phyloP scores from a whole-genome alignment of 1,140 invertebrate genomes.

The Drosophila cardini region DNA sequence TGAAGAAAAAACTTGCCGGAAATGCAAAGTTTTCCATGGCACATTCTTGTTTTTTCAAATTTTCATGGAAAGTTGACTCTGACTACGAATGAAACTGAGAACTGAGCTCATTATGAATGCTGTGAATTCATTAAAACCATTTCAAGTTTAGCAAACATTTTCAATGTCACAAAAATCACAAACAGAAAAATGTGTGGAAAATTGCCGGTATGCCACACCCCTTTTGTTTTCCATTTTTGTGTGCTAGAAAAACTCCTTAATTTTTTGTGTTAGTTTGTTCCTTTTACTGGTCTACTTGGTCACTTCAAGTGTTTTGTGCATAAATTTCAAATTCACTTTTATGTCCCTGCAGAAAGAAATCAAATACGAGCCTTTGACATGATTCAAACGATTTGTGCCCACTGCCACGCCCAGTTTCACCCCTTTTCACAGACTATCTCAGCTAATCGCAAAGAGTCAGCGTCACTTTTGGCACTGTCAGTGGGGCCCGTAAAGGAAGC shows the following conservation, averaged over 20 bases:
- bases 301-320: constrained; percentile 55
- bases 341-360: constrained; percentile 44
- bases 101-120: constrained; percentile 31
- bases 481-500: not conserved
- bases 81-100: constrained; percentile 13
- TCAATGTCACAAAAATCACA: constrained; percentile 69
- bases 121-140: constrained; percentile 63
- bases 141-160: constrained; percentile 59
- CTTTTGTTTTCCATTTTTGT: constrained; percentile 11
- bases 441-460: constrained; percentile 38
- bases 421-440: not conserved
- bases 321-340: constrained; percentile 79
- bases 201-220: constrained; percentile 14
- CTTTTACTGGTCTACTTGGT: not conserved
- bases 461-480: constrained; percentile 10
- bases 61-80: constrained; percentile 44
- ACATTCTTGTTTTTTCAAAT: constrained; percentile 21
- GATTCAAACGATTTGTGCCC: not conserved
- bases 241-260: constrained; percentile 39
- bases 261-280: constrained; percentile 33
- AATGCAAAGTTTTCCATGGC: constrained; percentile 76
- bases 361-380: constrained; percentile 49
- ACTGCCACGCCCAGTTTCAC: not conserved
- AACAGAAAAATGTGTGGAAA: constrained; percentile 32
- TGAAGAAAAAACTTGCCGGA: constrained; percentile 73